A percentile compares a stretch with the other conserved stretches of the same genome.
Evolutionary conservation across 2,797 vertebrate species (phyloP).

Genomic region (Bryconaethiops microstoma): DNA sequence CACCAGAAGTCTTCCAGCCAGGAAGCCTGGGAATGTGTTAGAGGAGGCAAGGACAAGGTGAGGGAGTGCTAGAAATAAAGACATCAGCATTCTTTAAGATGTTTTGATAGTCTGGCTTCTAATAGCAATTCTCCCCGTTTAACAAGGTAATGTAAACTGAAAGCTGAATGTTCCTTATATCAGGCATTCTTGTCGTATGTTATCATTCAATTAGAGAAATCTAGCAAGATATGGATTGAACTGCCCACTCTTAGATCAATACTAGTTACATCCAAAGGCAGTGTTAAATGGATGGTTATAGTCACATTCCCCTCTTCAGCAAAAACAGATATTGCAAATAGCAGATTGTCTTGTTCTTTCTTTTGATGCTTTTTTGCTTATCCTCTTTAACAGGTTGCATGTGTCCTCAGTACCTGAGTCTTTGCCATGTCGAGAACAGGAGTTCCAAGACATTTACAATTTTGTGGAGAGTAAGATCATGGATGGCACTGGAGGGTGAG

Average conservation of each 20-base stretch:
- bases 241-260: too few species aligned
- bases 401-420: conserved; percentile 91
- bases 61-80: background rate
- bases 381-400: conserved; percentile 79
- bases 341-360: background rate
- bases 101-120: background rate
- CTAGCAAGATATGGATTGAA: background rate
- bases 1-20: conserved; percentile 76
- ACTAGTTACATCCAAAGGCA: background rate
- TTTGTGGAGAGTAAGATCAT: conserved; percentile 96
- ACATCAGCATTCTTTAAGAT: background rate
- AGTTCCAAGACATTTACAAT: conserved; percentile 94
- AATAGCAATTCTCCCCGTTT: background rate
- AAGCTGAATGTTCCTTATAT: background rate
- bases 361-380: background rate
- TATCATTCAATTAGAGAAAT: background rate
- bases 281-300: background rate
- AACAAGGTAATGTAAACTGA: background rate
- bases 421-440: conserved; percentile 93
- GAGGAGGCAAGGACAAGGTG: conserved; percentile 91
- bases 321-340: background rate
- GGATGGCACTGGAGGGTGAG: conserved; percentile 93
- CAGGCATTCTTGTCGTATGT: background rate
- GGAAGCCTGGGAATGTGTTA: conserved; percentile 79
- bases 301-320: background rate